Percentiles rank a stretch among this genome's conserved stretches.
These are phyloP conservation scores for Abrostola triplasia DNA, from an alignment of 2,888 invertebrate genomes.

Conservation along the genomic window DNA sequence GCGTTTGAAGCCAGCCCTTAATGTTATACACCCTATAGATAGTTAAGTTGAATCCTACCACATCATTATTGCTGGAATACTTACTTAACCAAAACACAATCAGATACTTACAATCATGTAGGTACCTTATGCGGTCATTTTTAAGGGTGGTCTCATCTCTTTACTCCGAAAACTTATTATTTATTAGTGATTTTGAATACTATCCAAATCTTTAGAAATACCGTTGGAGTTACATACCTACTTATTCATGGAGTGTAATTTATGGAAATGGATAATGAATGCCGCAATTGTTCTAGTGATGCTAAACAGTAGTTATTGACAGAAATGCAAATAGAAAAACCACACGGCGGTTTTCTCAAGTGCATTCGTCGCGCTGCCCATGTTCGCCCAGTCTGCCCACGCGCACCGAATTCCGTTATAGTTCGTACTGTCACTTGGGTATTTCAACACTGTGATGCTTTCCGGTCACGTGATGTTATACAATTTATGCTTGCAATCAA, in stretches of 20 bases:
- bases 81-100: too few relatives aligned
- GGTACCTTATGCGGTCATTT: too few relatives aligned
- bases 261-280: not conserved
- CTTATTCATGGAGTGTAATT: not conserved
- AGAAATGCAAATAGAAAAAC: not conserved
- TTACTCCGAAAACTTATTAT: too few relatives aligned
- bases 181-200: too few relatives aligned
- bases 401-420: conserved; percentile 51
- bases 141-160: too few relatives aligned
- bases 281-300: not conserved
- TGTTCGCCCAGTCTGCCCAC: conserved; percentile 43
- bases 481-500: conserved; percentile 28
- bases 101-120: too few relatives aligned
- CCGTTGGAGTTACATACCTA: too few relatives aligned
- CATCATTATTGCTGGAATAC: too few relatives aligned
- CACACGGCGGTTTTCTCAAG: not conserved
- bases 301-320: not conserved
- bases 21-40: too few relatives aligned
- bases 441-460: conserved; percentile 37
- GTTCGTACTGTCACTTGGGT: conserved; percentile 41
- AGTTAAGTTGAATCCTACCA: too few relatives aligned
- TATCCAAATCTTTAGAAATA: too few relatives aligned
- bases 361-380: conserved; percentile 16
- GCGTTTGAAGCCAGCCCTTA: too few relatives aligned
- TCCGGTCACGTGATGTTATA: conserved; percentile 30